Conservation (phyloP, 2,113 vertebrate genomes). For the Hippocampus abdominalis region DNA sequence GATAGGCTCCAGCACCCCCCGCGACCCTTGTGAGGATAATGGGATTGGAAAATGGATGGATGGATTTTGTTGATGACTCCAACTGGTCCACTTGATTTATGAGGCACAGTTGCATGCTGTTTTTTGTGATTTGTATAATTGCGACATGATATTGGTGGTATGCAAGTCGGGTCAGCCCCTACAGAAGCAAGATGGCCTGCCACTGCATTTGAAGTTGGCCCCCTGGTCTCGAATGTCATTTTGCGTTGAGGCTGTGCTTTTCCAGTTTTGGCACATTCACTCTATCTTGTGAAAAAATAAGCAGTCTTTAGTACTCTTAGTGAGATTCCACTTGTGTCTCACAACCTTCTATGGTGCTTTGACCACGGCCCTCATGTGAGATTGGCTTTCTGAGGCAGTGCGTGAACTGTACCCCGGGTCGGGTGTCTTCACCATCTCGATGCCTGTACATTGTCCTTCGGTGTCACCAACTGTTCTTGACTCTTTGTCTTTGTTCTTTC, state of each 20-base stretch:
- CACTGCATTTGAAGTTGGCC: not conserved
- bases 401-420: too few species aligned
- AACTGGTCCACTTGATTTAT: too few species aligned
- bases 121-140: too few species aligned
- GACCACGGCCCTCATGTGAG: not conserved
- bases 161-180: too few species aligned
- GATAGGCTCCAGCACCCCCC: too few species aligned
- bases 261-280: not conserved
- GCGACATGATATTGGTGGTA: too few species aligned
- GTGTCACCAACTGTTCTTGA: not conserved
- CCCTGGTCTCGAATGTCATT: not conserved
- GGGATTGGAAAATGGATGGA: too few species aligned
- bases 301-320: not conserved
- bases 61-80: too few species aligned
- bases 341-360: too few species aligned
- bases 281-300: not conserved
- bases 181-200: too few species aligned
- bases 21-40: too few species aligned
- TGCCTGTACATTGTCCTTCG: not conserved
- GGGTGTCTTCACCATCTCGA: not conserved
- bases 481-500: constrained; percentile 6
- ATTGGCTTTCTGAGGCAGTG: not conserved
- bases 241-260: not conserved
- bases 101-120: too few species aligned
- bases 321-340: not conserved